phyloP scores from a whole-genome alignment of 2,888 invertebrate species.

The Epistrophe grossulariae region DNA sequence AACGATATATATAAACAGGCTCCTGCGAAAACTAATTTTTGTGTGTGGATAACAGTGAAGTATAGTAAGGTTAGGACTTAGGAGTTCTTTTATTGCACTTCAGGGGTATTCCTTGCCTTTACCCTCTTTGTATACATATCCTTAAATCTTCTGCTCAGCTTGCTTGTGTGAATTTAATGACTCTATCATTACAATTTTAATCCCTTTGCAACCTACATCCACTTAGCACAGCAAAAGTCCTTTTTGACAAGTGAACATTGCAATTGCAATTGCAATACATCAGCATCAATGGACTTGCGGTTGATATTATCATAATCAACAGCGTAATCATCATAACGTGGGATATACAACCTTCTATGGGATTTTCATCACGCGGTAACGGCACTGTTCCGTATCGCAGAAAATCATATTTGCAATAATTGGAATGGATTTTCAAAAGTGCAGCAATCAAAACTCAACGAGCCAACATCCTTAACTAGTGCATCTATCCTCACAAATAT shows the following conservation, averaged over 20 bases:
- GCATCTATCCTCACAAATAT: neutral
- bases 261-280: slow-evolving; percentile 71
- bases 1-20: neutral
- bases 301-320: slow-evolving; percentile 74
- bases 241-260: slow-evolving; percentile 75
- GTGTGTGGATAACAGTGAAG: neutral
- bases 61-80: neutral
- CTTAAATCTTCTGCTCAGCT: neutral
- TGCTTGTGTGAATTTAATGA: slow-evolving; percentile 70
- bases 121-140: neutral
- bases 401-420: slow-evolving; percentile 76
- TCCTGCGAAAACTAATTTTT: neutral
- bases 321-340: slow-evolving; percentile 46
- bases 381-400: slow-evolving; percentile 71
- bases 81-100: neutral
- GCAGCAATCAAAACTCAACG: slow-evolving; percentile 76
- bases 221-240: slow-evolving; percentile 70
- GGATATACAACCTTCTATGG: slow-evolving; percentile 52
- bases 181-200: slow-evolving; percentile 73
- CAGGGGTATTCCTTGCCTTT: neutral
- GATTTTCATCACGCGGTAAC: slow-evolving; percentile 37
- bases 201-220: slow-evolving; percentile 69
- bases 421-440: slow-evolving; percentile 74
- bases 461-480: slow-evolving; percentile 62
- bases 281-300: slow-evolving; percentile 72